phyloP scores from a whole-genome alignment of 2,797 vertebrate genomes.

The Sebastes cheni region DNA sequence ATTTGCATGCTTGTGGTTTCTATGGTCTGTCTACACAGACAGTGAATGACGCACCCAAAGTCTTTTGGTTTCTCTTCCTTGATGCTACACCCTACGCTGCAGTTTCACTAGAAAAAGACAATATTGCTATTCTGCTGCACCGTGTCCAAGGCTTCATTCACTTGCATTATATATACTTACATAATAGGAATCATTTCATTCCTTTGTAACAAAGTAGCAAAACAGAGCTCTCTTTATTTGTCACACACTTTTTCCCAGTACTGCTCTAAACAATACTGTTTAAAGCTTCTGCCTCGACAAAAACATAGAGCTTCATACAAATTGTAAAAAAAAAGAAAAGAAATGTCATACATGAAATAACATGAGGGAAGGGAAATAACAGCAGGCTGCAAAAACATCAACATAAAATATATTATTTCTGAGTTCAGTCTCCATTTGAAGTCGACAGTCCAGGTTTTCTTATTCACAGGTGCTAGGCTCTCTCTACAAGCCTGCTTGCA shows the following conservation, averaged over 20 bases:
- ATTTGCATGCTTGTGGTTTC: constrained; percentile 24
- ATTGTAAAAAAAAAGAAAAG: constrained; percentile 22
- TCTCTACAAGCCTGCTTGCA: constrained; percentile 69
- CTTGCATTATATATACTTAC: neutral
- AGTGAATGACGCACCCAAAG: neutral
- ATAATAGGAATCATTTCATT: neutral
- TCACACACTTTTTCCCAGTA: constrained; percentile 39
- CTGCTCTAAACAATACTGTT: constrained; percentile 4
- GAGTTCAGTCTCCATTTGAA: constrained; percentile 51
- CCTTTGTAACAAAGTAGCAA: constrained; percentile 44
- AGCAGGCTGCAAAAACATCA: constrained; percentile 75
- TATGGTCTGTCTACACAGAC: neutral
- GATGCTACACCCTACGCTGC: neutral
- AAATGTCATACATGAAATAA: constrained; percentile 44
- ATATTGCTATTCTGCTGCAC: neutral
- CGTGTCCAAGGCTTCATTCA: neutral
- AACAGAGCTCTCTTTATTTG: constrained; percentile 44
- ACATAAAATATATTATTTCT: constrained; percentile 49
- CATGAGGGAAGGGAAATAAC: constrained; percentile 72
- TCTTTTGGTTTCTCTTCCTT: constrained; percentile 5
- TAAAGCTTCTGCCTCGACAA: constrained; percentile 8
- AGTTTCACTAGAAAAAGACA: neutral
- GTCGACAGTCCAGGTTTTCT: constrained; percentile 59
- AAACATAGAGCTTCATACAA: constrained; percentile 25
- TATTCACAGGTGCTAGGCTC: constrained; percentile 61